Base-by-base conservation (phyloP, 2,113 vertebrate species). In the Coregonus clupeaformis region DNA sequence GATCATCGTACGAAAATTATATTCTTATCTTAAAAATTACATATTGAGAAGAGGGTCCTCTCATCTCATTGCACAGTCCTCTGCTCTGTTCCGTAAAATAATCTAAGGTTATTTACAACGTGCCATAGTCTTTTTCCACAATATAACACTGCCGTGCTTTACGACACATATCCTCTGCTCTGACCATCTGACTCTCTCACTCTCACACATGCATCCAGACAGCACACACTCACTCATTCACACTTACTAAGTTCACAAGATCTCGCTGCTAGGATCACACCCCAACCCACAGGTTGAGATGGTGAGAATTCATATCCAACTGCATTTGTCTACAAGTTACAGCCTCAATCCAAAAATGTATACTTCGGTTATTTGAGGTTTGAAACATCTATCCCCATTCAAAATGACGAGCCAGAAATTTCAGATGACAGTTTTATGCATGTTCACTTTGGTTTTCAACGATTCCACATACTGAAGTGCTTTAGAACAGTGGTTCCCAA, bases 71-170 rank as follows among this genome's bases (percentile, higher is more conserved):
- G 77, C 78, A 81, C 75, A 55, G 73, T 69, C 55, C 57, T 72
- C 76, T 69, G 47, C 18, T 77, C 62, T 60, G 63, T 68, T 78
- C 72, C 66, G 66, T 49, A 52, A 52, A 65, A 55, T 62, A 73
- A 72, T 79, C 78, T 69, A 78, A 72, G 65, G 62, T 52, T 75
- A 74, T 77, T 79, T 82, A 78, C 81, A 80, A 71, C 45, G 73
- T 81, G 80, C 79, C 81, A 63, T 69, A 83, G 77, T 80, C 81
- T 68, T 80, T 79, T 68, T 72, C 55, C 57, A 68, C 69, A 52
- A 59, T 29, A 81, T 69, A 45, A 66, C 65, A 60, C 68, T 75
- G 42, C 74, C 63, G 68, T 77, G 47, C 72, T 42, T 42, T 9
- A 77, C 36, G 13, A 65, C 63, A 68, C 27, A 72, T 52, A 42